Conservation (phyloP, 2,113 vertebrate species). For the Oncorhynchus kisutch region DNA sequence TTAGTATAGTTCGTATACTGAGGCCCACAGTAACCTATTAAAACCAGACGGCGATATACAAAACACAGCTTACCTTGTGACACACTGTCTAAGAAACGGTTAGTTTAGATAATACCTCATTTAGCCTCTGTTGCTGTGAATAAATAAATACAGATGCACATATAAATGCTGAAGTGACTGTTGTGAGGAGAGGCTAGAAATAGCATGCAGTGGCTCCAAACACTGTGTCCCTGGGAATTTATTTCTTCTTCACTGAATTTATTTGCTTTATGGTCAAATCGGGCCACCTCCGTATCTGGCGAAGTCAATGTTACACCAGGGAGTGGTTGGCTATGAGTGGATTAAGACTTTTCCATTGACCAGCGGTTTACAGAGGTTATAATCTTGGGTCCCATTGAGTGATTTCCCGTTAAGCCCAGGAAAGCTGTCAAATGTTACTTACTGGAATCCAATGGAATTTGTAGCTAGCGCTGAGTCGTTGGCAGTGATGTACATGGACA, state of each 20-base stretch:
- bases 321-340: constrained; percentile 60
- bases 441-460: constrained; percentile 69
- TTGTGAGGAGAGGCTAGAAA: constrained; percentile 34
- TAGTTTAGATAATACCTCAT: constrained; percentile 10
- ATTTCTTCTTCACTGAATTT: constrained; percentile 64
- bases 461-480: constrained; percentile 46
- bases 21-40: background rate
- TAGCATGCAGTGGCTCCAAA: constrained; percentile 36
- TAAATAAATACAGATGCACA: constrained; percentile 11
- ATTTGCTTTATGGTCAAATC: constrained; percentile 74
- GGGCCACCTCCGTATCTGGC: constrained; percentile 59
- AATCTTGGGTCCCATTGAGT: constrained; percentile 72
- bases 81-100: background rate
- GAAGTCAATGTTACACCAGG: constrained; percentile 60
- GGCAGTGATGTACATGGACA: constrained; percentile 36
- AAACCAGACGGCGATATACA: background rate
- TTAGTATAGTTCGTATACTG: background rate
- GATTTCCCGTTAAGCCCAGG: constrained; percentile 73
- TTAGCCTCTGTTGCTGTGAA: background rate
- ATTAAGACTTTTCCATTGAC: constrained; percentile 73
- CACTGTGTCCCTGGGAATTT: constrained; percentile 50
- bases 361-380: constrained; percentile 68
- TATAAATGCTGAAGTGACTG: constrained; percentile 35
- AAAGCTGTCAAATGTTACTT: constrained; percentile 68
- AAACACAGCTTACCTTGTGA: background rate